These are phyloP conservation scores for Drosophila sp. DNA, from an alignment of 1,140 invertebrate genomes.

Conservation along the genomic window DNA sequence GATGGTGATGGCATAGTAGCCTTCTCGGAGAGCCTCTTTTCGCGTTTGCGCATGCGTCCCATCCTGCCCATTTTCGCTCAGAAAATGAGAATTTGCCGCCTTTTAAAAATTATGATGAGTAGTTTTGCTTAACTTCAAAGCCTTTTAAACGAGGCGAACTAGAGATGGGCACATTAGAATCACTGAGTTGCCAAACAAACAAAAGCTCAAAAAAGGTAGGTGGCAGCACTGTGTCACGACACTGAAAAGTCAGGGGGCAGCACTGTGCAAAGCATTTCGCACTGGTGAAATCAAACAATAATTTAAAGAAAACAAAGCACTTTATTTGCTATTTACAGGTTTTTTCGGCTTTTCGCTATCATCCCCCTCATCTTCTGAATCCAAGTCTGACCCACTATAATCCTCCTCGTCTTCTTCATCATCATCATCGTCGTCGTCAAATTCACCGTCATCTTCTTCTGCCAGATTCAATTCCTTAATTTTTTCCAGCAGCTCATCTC, in stretches of 20 bases:
- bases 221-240: too few species aligned
- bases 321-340: conserved; percentile 37
- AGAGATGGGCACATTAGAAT: neutral
- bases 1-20: neutral
- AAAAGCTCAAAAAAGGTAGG: too few species aligned
- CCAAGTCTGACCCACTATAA: conserved; percentile 45
- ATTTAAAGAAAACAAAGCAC: conserved; percentile 1
- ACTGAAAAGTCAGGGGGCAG: too few species aligned
- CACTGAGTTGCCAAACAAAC: neutral
- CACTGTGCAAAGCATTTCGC: too few species aligned
- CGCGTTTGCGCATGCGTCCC: neutral
- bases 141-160: neutral
- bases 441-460: conserved; percentile 63
- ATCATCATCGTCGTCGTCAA: conserved; percentile 46
- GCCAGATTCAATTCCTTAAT: conserved; percentile 82
- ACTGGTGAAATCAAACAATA: neutral
- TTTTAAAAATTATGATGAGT: too few species aligned
- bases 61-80: neutral
- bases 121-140: neutral
- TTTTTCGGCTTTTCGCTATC: conserved; percentile 39
- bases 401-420: conserved; percentile 44
- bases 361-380: conserved; percentile 43
- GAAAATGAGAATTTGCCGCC: neutral
- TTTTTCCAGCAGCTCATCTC: conserved; percentile 80
- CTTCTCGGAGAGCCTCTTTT: neutral